Conservation (phyloP, 2,888 invertebrate species). For the Calliphora vomitoria region DNA sequence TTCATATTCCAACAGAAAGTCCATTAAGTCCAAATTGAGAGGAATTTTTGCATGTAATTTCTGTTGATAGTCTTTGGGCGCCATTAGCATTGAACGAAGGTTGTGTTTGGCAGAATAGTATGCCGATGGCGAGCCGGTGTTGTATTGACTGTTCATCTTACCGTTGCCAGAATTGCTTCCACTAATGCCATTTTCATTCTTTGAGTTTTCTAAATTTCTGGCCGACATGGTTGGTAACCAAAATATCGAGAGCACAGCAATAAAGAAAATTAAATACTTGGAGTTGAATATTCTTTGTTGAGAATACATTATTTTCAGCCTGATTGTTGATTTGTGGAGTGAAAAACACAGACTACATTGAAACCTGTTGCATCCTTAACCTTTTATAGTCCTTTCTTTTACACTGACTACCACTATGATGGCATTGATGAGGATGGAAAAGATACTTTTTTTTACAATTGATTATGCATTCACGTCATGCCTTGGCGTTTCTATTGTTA, state of each 20-base stretch:
- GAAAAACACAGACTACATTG: slow-evolving; percentile 50
- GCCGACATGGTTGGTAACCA: slow-evolving; percentile 53
- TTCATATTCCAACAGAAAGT: slow-evolving; percentile 81
- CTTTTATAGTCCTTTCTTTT: slow-evolving; percentile 65
- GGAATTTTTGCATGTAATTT: slow-evolving; percentile 81
- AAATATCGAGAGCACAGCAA: slow-evolving; percentile 31
- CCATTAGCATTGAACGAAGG: slow-evolving; percentile 75
- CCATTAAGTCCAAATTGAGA: slow-evolving; percentile 81
- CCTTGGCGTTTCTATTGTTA: slow-evolving; percentile 10
- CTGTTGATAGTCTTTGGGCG: slow-evolving; percentile 69
- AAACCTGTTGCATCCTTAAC: slow-evolving; percentile 32
- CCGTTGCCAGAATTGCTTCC: slow-evolving; percentile 15
- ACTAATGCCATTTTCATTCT: slow-evolving; percentile 52
- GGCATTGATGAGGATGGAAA: background rate
- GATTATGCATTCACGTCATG: slow-evolving; percentile 61
- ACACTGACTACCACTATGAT: background rate
- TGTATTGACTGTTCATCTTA: slow-evolving; percentile 52
- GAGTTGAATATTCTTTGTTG: slow-evolving; percentile 37
- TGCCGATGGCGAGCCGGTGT: slow-evolving; percentile 16
- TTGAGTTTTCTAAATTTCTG: slow-evolving; percentile 60
- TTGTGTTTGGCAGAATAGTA: slow-evolving; percentile 75
- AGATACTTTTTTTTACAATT: background rate
- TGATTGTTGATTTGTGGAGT: slow-evolving; percentile 29
- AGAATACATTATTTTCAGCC: slow-evolving; percentile 31
- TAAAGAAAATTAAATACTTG: slow-evolving; percentile 9